A percentile compares a stretch with the other conserved stretches of the same genome.
phyloP scores from a whole-genome alignment of 35 echinoderm and acorn worm genomes.

The Acanthaster planci region DNA sequence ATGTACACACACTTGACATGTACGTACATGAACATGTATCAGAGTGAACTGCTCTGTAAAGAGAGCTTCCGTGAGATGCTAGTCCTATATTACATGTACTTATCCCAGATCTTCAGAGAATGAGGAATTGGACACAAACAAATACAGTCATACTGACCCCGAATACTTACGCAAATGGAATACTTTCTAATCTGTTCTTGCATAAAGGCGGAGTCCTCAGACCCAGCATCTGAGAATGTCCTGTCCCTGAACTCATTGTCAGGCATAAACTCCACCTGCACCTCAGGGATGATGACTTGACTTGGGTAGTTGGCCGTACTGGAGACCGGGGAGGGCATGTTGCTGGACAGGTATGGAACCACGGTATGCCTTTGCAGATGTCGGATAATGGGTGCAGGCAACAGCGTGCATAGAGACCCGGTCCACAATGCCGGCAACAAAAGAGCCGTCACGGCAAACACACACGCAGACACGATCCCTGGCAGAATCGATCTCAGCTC shows the following conservation, averaged over 20 bases:
- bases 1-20: no score
- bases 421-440: neutral
- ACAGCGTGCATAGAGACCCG: neutral
- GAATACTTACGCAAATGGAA: constrained; percentile 21
- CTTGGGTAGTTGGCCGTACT: neutral
- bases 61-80: no score
- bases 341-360: neutral
- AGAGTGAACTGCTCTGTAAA: no score
- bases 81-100: no score
- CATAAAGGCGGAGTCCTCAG: constrained; percentile 12
- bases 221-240: neutral
- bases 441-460: neutral
- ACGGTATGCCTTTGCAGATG: neutral
- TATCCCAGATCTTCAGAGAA: no score
- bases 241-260: constrained; percentile 9
- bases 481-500: neutral
- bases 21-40: no score
- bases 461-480: neutral
- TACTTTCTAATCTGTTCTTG: constrained; percentile 25
- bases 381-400: constrained; percentile 3
- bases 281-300: constrained; percentile 14
- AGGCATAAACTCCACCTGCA: constrained; percentile 21
- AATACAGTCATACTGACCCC: no score
- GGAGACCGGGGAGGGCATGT: neutral
- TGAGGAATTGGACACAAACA: no score